Evolutionary conservation across 2,797 vertebrate species (phyloP).

Genomic region (Limnodromus scolopaceus): DNA sequence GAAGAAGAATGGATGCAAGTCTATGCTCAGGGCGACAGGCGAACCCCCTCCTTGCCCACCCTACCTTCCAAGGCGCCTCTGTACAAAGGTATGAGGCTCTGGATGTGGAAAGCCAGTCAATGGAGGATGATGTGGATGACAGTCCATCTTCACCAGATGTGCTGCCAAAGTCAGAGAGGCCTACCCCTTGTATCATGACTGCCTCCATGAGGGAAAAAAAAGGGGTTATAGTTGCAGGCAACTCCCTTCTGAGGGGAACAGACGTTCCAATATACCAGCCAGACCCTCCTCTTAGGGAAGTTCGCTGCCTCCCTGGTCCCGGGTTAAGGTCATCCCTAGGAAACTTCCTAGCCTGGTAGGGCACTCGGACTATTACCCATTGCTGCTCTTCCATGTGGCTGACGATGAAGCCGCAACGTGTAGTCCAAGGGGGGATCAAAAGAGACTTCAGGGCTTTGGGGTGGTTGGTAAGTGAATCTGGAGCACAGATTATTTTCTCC

Average conservation of each 20-base stretch:
- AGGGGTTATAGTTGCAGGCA: not conserved
- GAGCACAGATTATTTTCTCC: not conserved
- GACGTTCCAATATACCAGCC: not conserved
- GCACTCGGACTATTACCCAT: not conserved
- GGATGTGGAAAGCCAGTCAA: not conserved
- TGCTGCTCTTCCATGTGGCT: not conserved
- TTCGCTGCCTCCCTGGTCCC: not conserved
- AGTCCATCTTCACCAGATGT: not conserved
- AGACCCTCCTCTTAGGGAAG: not conserved
- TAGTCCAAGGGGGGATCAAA: not conserved
- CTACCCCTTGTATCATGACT: not conserved
- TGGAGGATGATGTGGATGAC: not conserved
- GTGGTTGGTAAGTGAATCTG: not conserved
- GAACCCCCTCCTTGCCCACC: not conserved
- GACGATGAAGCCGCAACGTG: not conserved
- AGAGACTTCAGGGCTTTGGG: not conserved
- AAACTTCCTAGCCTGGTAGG: not conserved
- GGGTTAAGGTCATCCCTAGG: not conserved
- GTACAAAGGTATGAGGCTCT: not conserved
- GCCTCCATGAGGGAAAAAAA: not conserved
- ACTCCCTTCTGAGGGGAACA: not conserved
- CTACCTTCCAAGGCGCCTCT: not conserved
- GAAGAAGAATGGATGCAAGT: not conserved
- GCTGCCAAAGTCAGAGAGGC: not conserved
- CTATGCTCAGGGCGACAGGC: no score